These are phyloP conservation scores for Lepidothrix coronata DNA, from an alignment of 2,113 vertebrate species.

Conservation along the genomic window DNA sequence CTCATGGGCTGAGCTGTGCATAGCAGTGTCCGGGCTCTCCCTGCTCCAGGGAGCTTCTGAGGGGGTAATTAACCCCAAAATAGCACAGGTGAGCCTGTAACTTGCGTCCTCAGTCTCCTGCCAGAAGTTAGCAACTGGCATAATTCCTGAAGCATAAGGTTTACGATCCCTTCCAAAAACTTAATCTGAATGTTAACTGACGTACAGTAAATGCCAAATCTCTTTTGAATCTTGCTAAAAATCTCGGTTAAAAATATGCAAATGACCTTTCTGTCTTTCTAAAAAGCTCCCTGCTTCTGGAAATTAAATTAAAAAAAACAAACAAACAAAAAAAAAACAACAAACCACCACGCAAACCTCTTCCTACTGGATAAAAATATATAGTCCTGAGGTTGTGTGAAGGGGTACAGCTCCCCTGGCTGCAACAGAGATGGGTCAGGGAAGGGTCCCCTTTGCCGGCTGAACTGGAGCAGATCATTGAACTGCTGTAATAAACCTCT, in stretches of 20 bases:
- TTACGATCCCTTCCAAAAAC: slow-evolving; percentile 10
- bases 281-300: background rate
- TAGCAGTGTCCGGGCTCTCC: rapidly evolving
- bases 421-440: background rate
- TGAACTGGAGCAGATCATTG: background rate
- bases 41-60: background rate
- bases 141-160: background rate
- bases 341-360: too few species aligned
- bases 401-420: background rate
- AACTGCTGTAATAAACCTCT: background rate
- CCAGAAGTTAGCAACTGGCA: background rate
- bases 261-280: background rate
- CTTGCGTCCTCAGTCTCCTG: background rate
- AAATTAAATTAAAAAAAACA: too few species aligned
- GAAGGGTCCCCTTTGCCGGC: background rate
- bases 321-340: background rate
- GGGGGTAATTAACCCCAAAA: background rate
- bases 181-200: background rate
- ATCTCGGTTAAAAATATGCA: background rate
- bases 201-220: background rate
- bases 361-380: background rate
- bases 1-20: rapidly evolving
- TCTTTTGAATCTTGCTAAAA: background rate
- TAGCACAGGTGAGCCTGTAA: background rate
- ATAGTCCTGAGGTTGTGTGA: background rate